phyloP scores from a whole-genome alignment of 1,140 invertebrate species.

The Manduca sexta region DNA sequence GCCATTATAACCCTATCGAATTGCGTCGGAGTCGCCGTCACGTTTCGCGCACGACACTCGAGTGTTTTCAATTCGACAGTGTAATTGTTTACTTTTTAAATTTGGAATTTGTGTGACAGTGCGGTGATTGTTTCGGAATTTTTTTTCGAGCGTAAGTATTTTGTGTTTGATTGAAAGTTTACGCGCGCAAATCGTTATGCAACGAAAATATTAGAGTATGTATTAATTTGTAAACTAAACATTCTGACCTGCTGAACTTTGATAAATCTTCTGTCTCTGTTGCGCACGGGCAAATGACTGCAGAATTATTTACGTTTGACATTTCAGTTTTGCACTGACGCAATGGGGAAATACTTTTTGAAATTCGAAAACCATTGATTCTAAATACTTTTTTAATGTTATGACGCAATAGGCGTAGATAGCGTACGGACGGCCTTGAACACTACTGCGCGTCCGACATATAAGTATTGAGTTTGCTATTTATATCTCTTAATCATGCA shows the following conservation, averaged over 20 bases:
- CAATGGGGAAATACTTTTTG: not conserved
- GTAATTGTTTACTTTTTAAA: slow-evolving; percentile 4
- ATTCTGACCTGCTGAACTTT: slow-evolving; percentile 4
- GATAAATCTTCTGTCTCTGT: not conserved
- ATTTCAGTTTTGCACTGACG: slow-evolving; percentile 4
- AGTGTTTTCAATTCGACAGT: not conserved
- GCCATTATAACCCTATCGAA: slow-evolving; percentile 1
- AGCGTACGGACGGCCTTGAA: too few species aligned
- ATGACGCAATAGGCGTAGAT: too few species aligned
- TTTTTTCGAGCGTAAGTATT: too few species aligned
- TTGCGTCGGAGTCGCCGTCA: not conserved
- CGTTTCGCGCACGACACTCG: not conserved
- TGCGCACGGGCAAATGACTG: not conserved
- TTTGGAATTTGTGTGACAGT: too few species aligned
- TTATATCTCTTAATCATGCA: too few species aligned
- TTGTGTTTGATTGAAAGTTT: not conserved
- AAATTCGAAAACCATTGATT: too few species aligned
- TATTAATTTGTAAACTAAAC: too few species aligned
- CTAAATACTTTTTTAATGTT: too few species aligned
- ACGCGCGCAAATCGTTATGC: not conserved
- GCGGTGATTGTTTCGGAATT: too few species aligned
- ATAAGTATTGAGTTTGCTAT: too few species aligned
- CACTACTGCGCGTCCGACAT: too few species aligned
- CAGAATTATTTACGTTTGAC: not conserved
- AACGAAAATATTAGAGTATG: not conserved